Percentiles rank a stretch among this genome's conserved stretches.
These are phyloP conservation scores for Bombus cullumanus DNA, from an alignment of 1,140 invertebrate genomes.

Conservation along the genomic window DNA sequence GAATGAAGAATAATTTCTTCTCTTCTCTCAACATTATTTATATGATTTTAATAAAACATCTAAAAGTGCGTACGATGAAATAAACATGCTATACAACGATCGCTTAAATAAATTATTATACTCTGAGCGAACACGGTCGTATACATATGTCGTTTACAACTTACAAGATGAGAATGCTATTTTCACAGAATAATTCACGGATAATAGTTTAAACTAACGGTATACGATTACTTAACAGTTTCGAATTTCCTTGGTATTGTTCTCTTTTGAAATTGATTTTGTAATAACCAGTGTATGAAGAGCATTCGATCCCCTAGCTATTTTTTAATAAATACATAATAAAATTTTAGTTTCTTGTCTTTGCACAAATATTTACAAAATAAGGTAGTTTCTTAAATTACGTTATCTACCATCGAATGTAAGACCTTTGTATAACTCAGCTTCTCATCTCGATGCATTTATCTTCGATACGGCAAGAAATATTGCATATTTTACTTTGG, in stretches of 20 bases:
- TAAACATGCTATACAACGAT: conserved; percentile 36
- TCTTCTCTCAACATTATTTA: conserved; percentile 33
- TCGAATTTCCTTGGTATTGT: background rate
- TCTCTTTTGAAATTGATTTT: background rate
- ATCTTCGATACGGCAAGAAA: background rate
- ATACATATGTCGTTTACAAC: conserved; percentile 13
- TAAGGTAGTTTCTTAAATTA: background rate
- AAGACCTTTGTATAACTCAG: conserved; percentile 14
- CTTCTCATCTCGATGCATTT: conserved; percentile 3
- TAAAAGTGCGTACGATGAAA: conserved; percentile 19
- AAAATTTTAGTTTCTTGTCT: conserved; percentile 7
- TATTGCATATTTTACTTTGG: background rate
- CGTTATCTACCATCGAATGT: background rate
- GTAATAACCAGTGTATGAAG: background rate
- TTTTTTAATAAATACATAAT: conserved; percentile 4
- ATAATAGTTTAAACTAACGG: background rate
- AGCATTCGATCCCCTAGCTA: background rate
- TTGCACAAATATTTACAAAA: conserved; percentile 24
- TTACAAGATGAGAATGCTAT: conserved; percentile 9
- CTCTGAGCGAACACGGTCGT: background rate
- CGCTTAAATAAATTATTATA: conserved; percentile 20
- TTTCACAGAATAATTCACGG: background rate
- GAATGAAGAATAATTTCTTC: conserved; percentile 2
- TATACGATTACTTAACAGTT: background rate
- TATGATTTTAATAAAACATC: conserved; percentile 32